These are phyloP conservation scores for Catocala sponsa DNA, from an alignment of 2,888 invertebrate species.

Conservation along the genomic window DNA sequence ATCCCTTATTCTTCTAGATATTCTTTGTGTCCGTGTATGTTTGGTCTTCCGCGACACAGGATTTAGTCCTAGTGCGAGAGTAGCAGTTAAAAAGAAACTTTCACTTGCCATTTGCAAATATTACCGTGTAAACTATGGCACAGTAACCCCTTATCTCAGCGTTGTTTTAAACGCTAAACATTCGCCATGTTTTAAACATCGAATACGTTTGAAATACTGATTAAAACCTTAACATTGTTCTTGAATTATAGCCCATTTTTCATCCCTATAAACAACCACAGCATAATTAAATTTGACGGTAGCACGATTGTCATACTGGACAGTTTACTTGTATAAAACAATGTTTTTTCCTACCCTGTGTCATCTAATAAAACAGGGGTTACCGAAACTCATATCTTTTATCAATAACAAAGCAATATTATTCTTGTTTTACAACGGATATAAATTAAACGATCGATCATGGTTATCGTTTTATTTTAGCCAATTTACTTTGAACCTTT, in stretches of 20 bases:
- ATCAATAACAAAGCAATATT: conserved; percentile 56
- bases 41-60: too few relatives aligned
- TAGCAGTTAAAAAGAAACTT: too few relatives aligned
- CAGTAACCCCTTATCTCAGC: conserved; percentile 7
- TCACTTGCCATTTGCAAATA: too few relatives aligned
- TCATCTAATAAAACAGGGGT: conserved; percentile 41
- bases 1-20: too few relatives aligned
- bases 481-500: conserved; percentile 40
- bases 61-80: too few relatives aligned
- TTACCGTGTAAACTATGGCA: too few relatives aligned
- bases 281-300: conserved; percentile 10
- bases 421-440: conserved; percentile 58
- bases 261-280: conserved; percentile 23
- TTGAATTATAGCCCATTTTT: conserved; percentile 6
- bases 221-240: conserved; percentile 9
- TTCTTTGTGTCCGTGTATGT: too few relatives aligned
- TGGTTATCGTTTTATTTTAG: conserved; percentile 46
- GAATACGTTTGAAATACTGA: neutral
- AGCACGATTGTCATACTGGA: conserved; percentile 19
- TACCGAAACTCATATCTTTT: conserved; percentile 46
- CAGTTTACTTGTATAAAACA: neutral
- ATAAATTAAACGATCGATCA: conserved; percentile 56
- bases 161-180: conserved; percentile 13
- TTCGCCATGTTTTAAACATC: conserved; percentile 8
- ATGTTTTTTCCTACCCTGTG: conserved; percentile 26